Base-by-base conservation (phyloP, 2,888 invertebrate genomes). In the Bellardia bayeri region DNA sequence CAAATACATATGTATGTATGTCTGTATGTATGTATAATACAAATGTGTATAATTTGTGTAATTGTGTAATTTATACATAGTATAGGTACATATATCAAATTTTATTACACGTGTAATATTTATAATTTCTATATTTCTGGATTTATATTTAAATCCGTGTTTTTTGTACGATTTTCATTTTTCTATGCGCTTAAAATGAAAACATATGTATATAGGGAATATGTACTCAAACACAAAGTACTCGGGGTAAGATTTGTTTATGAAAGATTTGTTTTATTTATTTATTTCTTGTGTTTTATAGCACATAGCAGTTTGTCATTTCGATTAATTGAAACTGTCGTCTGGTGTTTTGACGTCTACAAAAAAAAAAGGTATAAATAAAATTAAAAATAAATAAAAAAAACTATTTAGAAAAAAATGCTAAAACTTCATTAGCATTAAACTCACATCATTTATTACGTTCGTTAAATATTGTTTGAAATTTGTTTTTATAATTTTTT, bases 301-400 rank as follows among this genome's bases (percentile, higher is more conserved):
- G n/a, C 76, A 37, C 64, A 85, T 42, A 75, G 75, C 40, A 80
- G 80, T 81, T 80, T 85, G 80, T 85, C 85, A 81, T 45, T 81
- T 85, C 69, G 80, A 85, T 81, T 81, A 80, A 81, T 81, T 75
- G 69, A 56, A 56, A 33, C 63, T 85, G 85, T 85, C 75, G 85
- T 81, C 69, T 85, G 16, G 66, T 85, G 80, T 71, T 74, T 76
- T 85, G 75, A 78, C 78, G 56, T 83, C 42, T 45, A 78, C 8
- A 51, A 51, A 42, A 80, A 80, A 51, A 45, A 56, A 69, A 63
- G 33, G 9, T 56, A 56, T 33, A 76, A 78, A 40, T 42, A 49
- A 64, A 78, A 83, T 63, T 71, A 54, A 71, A 71, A 64, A 40
- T 42, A 68, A 49, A 61, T 63, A 42, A 68, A 61, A 54, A 71